phyloP scores from a whole-genome alignment of 2,888 invertebrate species.

The Cephonodes hylas region DNA sequence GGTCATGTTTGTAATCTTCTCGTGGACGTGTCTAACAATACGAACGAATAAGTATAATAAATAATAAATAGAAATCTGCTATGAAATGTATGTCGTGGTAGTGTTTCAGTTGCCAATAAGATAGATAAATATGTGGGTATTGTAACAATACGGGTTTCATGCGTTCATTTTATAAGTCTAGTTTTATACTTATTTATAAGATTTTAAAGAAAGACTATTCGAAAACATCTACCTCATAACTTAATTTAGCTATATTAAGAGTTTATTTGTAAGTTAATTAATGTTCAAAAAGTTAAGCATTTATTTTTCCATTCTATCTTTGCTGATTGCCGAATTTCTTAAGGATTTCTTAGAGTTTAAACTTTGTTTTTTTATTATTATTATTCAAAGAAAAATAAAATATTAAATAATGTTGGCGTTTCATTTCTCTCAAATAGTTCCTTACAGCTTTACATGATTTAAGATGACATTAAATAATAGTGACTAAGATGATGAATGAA shows the following conservation, averaged over 20 bases:
- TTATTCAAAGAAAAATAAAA: slow-evolving; percentile 76
- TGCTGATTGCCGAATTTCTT: slow-evolving; percentile 64
- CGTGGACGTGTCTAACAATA: background rate
- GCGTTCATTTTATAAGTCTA: slow-evolving; percentile 48
- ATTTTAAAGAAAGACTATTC: slow-evolving; percentile 73
- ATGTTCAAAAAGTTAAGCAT: slow-evolving; percentile 71
- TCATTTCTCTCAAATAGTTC: slow-evolving; percentile 18
- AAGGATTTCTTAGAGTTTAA: slow-evolving; percentile 74
- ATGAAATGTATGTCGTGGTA: slow-evolving; percentile 8
- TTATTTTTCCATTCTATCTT: slow-evolving; percentile 59
- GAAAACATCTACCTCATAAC: slow-evolving; percentile 80
- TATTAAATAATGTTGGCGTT: slow-evolving; percentile 45
- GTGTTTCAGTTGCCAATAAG: slow-evolving; percentile 6
- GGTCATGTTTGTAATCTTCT: background rate
- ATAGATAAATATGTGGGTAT: slow-evolving; percentile 30
- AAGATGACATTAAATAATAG: background rate
- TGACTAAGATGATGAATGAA: background rate
- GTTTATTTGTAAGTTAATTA: slow-evolving; percentile 74
- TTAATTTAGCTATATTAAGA: slow-evolving; percentile 69
- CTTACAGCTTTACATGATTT: background rate
- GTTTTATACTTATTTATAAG: slow-evolving; percentile 61
- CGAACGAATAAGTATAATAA: background rate
- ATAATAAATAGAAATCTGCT: slow-evolving; percentile 5
- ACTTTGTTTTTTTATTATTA: slow-evolving; percentile 70
- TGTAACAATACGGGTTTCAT: slow-evolving; percentile 51